Conservation (phyloP, 2,888 invertebrate species). For the Drosophila stalkeri region DNA sequence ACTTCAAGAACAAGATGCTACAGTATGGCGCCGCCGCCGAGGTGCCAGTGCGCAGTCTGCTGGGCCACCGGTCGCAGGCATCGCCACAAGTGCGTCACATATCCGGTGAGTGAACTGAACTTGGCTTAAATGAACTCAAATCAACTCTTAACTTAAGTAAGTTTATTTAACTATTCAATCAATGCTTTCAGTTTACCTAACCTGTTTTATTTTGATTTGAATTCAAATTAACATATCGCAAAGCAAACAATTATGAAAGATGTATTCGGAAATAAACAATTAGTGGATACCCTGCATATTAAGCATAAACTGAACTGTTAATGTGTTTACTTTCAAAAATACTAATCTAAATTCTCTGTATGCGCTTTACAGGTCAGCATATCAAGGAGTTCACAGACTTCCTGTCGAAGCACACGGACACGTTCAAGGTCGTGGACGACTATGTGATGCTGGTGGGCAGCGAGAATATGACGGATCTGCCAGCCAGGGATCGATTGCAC, state of each 20-base stretch:
- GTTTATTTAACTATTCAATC: not conserved
- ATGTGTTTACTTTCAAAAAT: too few relatives aligned
- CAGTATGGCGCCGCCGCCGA: constrained; percentile 98
- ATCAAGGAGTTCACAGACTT: constrained; percentile 97
- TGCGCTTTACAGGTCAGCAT: constrained; percentile 88
- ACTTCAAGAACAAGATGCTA: constrained; percentile 97
- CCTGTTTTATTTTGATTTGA: not conserved
- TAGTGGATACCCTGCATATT: not conserved
- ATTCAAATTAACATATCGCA: not conserved
- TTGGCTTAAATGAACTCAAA: not conserved
- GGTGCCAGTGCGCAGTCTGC: constrained; percentile 97
- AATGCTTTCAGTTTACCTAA: not conserved
- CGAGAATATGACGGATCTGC: constrained; percentile 89
- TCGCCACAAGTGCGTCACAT: constrained; percentile 98
- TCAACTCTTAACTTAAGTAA: not conserved
- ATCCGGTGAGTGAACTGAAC: constrained; percentile 87
- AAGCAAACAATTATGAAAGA: not conserved
- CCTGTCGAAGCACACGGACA: constrained; percentile 92
- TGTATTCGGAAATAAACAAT: not conserved
- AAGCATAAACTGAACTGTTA: too few relatives aligned
- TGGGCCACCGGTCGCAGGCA: constrained; percentile 98
- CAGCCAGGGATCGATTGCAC: constrained; percentile 88
- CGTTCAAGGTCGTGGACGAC: constrained; percentile 94
- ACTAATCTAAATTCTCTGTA: not conserved
- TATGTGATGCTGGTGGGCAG: constrained; percentile 92